These are phyloP conservation scores for Drosophila sp. DNA, from an alignment of 1,140 invertebrate species.

Conservation along the genomic window DNA sequence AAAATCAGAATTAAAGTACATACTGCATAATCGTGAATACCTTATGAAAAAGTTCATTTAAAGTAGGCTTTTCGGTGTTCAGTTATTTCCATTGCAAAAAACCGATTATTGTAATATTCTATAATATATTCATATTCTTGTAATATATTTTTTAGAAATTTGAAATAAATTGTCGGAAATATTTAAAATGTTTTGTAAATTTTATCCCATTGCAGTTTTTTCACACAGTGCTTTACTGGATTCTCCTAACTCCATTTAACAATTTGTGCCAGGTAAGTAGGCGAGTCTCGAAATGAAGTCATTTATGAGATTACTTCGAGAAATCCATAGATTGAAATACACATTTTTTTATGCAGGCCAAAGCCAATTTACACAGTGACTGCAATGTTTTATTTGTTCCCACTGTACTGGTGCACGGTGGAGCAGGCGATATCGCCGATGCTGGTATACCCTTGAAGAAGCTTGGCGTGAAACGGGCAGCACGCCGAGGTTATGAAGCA, in stretches of 20 bases:
- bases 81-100: too few species aligned
- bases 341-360: background rate
- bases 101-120: too few species aligned
- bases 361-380: background rate
- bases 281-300: background rate
- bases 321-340: background rate
- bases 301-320: constrained; percentile 2
- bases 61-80: too few species aligned
- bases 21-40: too few species aligned
- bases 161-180: too few species aligned
- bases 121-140: too few species aligned
- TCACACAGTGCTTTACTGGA: background rate
- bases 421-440: constrained; percentile 87
- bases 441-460: constrained; percentile 85
- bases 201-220: background rate
- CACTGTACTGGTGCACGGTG: constrained; percentile 89
- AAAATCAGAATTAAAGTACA: too few species aligned
- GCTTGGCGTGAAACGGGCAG: constrained; percentile 87
- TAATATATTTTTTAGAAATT: too few species aligned
- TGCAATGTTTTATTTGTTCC: constrained; percentile 47
- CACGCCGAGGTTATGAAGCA: constrained; percentile 49
- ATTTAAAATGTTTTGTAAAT: background rate
- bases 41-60: too few species aligned
- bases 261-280: constrained; percentile 1
- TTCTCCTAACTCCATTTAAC: background rate